phyloP scores from a whole-genome alignment of 2,113 vertebrate genomes.

The Lynx canadensis region DNA sequence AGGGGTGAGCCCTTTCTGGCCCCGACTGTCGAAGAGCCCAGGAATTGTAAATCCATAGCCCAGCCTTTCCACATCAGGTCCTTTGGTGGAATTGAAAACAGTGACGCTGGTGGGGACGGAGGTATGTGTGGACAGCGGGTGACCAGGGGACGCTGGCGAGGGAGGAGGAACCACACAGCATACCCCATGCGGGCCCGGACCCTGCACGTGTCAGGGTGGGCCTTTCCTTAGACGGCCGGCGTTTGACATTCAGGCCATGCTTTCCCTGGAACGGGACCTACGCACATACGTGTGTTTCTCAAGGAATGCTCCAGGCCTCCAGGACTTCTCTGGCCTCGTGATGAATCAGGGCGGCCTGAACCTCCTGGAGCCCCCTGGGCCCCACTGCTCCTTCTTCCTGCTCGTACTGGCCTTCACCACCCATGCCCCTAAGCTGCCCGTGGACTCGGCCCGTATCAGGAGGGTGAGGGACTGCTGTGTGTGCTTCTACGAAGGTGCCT shows the following conservation, averaged over 20 bases:
- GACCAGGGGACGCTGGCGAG: not conserved
- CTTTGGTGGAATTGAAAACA: not conserved
- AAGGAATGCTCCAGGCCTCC: not conserved
- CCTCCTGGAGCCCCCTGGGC: too few relatives aligned
- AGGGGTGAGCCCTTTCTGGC: not conserved
- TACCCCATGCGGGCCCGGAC: not conserved
- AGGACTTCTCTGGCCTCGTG: not conserved
- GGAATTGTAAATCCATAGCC: not conserved
- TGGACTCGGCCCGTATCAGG: rapidly evolving
- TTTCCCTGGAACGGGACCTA: not conserved
- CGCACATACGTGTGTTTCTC: not conserved
- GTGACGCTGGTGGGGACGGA: too few relatives aligned
- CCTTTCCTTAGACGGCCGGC: not conserved
- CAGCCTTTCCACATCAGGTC: not conserved
- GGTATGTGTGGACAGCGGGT: not conserved
- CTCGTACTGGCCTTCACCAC: not conserved
- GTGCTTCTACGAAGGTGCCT: not conserved
- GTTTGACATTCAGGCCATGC: not conserved
- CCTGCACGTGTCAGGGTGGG: not conserved
- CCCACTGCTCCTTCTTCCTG: not conserved
- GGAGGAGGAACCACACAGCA: not conserved
- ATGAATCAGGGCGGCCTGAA: not conserved
- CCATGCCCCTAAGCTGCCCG: rapidly evolving
- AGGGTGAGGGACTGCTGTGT: not conserved
- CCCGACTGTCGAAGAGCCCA: not conserved